phyloP scores from a whole-genome alignment of 2,888 invertebrate species.

The Orthosia gracilis region DNA sequence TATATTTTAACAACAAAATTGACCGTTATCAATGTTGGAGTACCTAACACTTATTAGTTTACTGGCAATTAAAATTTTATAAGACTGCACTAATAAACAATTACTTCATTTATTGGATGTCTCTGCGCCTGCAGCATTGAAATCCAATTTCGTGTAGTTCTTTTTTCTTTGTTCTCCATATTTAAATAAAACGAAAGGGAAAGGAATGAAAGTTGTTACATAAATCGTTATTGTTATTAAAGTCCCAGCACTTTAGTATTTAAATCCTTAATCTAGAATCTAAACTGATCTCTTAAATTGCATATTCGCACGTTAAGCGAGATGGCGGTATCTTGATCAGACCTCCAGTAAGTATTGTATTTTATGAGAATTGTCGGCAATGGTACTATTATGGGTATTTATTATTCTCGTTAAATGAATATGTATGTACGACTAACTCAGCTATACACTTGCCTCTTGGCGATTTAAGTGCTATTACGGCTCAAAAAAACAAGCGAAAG shows the following conservation, averaged over 20 bases:
- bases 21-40: constrained; percentile 32
- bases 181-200: constrained; percentile 25
- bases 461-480: background rate
- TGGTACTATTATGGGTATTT: constrained; percentile 48
- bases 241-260: constrained; percentile 40
- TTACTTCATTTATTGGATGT: constrained; percentile 3
- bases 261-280: constrained; percentile 51
- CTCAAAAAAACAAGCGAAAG: background rate
- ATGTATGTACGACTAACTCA: background rate
- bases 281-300: constrained; percentile 47
- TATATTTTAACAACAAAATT: constrained; percentile 30
- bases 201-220: constrained; percentile 24
- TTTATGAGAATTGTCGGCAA: constrained; percentile 45
- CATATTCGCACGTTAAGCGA: constrained; percentile 40
- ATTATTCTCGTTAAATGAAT: constrained; percentile 42
- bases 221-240: constrained; percentile 42
- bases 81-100: constrained; percentile 1
- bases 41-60: constrained; percentile 7
- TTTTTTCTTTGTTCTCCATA: background rate
- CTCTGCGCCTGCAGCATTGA: constrained; percentile 4
- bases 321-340: constrained; percentile 51
- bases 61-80: constrained; percentile 24
- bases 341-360: constrained; percentile 30
- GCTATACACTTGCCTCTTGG: constrained; percentile 5
- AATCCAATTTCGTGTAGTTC: background rate